Base-by-base conservation (phyloP, 1,140 invertebrate genomes). In the Ostrea denselamellosa region DNA sequence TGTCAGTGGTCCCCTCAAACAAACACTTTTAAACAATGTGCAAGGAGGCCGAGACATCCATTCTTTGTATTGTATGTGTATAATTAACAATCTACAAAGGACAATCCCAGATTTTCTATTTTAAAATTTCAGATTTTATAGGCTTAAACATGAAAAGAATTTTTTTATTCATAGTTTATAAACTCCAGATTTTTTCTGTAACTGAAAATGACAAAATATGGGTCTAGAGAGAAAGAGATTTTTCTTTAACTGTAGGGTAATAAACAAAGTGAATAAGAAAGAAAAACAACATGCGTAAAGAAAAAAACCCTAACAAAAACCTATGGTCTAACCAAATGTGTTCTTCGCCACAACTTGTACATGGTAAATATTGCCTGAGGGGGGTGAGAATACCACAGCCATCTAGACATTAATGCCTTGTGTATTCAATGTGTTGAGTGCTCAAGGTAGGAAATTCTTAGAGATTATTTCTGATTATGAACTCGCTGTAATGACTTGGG, bases 321-420 rank as follows among this genome's bases (percentile, higher is more conserved):
- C 25, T 77, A 77, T 77, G 25, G 10, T 34, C 68, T 25, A 25
- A 77, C 68, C 25, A 25, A 28, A 77, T 28, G 22, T 28, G 10
- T 77, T 77, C 9, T 34, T 44, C 17, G 68, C 25, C 68, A 77
- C 68, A 77, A 77, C 68, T 77, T 25, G 68, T 77, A 77, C 68
- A 77, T 77, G 68, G 68, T 77, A 34, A 77, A 77, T 77, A 77
- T 77, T 17, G 68, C 68, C 25, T 9, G 68, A 77, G 68, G 68
- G 68, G 58, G 28, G 22, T 17, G 17, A 77, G 68, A 28, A 77
- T 77, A 77, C 68, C 25, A 14, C 58, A 77, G 28, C 10, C 25
- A 62, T 17, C 17, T 62, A 62, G 56, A 62, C 56, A 62, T 77
- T 77, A 28, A 77, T 25, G 28, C 28, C 25, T 77, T 77, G 68